phyloP scores from a whole-genome alignment of 2,797 vertebrate genomes.

The Parauchenoglanis ngamensis region DNA sequence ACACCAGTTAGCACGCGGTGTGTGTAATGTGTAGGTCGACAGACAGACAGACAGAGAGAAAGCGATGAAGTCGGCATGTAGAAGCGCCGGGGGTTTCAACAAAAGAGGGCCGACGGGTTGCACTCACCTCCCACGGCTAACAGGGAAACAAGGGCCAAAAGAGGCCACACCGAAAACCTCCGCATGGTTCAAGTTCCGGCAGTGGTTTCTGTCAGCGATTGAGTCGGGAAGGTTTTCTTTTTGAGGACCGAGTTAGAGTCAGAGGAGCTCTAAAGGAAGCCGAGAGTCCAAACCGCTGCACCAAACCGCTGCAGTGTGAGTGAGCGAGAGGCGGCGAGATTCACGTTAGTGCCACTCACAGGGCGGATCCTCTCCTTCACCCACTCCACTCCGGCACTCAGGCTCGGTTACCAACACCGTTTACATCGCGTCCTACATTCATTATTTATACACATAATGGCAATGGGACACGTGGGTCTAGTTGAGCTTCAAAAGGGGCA shows the following conservation, averaged over 20 bases:
- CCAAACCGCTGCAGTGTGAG: slow-evolving; percentile 58
- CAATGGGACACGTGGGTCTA: not conserved
- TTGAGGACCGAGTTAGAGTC: not conserved
- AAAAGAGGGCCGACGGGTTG: slow-evolving; percentile 60
- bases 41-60: slow-evolving; percentile 26
- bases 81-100: slow-evolving; percentile 44
- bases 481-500: not conserved
- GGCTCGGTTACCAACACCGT: no score
- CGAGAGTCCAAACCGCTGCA: slow-evolving; percentile 38
- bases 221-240: not conserved
- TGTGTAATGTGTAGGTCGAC: not conserved
- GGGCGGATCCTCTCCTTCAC: slow-evolving; percentile 60
- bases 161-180: slow-evolving; percentile 57
- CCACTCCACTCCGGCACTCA: not conserved
- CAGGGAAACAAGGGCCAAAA: slow-evolving; percentile 63
- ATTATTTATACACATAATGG: no score
- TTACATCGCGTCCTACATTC: not conserved
- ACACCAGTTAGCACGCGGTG: not conserved
- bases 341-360: slow-evolving; percentile 51
- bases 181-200: slow-evolving; percentile 54
- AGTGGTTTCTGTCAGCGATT: not conserved
- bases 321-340: slow-evolving; percentile 33
- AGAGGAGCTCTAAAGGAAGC: not conserved
- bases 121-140: slow-evolving; percentile 70
- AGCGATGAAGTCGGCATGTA: slow-evolving; percentile 40